phyloP scores from a whole-genome alignment of 2,888 invertebrate genomes.

The Orthosia gracilis region DNA sequence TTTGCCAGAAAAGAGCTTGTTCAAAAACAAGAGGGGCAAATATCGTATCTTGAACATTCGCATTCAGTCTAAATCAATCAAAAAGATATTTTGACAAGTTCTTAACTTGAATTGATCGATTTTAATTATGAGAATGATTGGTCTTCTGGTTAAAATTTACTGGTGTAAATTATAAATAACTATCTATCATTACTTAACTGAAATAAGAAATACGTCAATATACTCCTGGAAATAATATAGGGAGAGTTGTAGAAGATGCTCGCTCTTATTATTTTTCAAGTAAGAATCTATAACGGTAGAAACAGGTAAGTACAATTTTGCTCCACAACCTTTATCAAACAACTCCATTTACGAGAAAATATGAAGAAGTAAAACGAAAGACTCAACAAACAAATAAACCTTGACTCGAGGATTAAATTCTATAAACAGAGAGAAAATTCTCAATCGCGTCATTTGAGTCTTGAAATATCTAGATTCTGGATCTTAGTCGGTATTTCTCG shows the following conservation, averaged over 20 bases:
- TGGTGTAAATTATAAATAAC: too few relatives aligned
- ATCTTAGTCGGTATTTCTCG: slow-evolving; percentile 25
- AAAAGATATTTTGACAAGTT: too few relatives aligned
- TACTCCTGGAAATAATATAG: too few relatives aligned
- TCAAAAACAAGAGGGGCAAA: too few relatives aligned
- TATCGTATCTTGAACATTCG: too few relatives aligned
- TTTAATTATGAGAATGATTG: too few relatives aligned
- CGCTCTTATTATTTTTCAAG: neutral
- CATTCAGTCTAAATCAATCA: too few relatives aligned
- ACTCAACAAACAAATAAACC: slow-evolving; percentile 14
- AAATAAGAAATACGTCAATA: neutral
- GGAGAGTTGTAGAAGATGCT: neutral
- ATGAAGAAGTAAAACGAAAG: neutral
- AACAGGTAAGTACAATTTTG: neutral
- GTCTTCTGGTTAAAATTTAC: too few relatives aligned
- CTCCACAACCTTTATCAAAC: neutral
- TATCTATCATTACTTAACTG: neutral
- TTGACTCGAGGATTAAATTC: neutral
- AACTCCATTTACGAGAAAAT: slow-evolving; percentile 9
- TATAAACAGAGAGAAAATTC: slow-evolving; percentile 17
- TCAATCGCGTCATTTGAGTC: slow-evolving; percentile 8
- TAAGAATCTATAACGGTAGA: neutral
- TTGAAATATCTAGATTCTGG: slow-evolving; percentile 19
- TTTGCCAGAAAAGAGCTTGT: neutral
- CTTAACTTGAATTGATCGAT: too few relatives aligned